Conservation (phyloP, 2,797 vertebrate genomes). For the Gambelia wislizenii region DNA sequence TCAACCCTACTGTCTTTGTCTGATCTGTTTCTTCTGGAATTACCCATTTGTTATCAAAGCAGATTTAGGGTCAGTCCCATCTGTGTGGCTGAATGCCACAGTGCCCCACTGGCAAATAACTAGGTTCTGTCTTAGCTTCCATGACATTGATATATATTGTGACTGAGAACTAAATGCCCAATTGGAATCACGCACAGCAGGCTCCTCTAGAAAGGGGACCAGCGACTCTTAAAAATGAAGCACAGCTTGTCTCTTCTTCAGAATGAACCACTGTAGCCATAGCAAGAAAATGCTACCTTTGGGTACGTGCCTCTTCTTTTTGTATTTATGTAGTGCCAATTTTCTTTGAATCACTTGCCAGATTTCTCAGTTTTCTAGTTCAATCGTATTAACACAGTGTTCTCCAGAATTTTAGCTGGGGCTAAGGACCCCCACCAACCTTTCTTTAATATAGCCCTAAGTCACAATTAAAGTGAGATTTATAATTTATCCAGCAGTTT, state of each 20-base stretch:
- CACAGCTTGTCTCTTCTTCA: not conserved
- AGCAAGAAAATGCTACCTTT: not conserved
- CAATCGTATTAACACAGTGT: not conserved
- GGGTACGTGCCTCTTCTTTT: too few relatives aligned
- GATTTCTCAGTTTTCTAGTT: conserved; percentile 14
- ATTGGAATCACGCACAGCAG: not conserved
- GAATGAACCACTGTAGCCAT: not conserved
- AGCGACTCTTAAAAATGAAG: not conserved
- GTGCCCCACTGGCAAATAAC: not conserved
- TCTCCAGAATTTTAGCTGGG: conserved; percentile 5
- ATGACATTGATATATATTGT: not conserved
- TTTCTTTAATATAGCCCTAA: conserved; percentile 25
- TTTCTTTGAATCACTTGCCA: not conserved
- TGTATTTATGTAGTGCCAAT: not conserved
- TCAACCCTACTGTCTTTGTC: not conserved
- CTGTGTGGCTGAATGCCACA: not conserved
- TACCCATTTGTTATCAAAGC: not conserved
- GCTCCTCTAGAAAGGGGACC: not conserved
- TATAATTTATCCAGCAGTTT: conserved; percentile 58
- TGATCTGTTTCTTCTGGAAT: not conserved
- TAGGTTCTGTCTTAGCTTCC: not conserved
- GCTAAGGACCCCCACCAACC: accelerated
- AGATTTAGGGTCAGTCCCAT: too few relatives aligned
- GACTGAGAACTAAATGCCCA: not conserved
- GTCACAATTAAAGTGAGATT: conserved; percentile 45